Percentiles rank a stretch among this genome's conserved stretches.
Conservation (phyloP, 2,113 vertebrate genomes). For the Phasianus colchicus region DNA sequence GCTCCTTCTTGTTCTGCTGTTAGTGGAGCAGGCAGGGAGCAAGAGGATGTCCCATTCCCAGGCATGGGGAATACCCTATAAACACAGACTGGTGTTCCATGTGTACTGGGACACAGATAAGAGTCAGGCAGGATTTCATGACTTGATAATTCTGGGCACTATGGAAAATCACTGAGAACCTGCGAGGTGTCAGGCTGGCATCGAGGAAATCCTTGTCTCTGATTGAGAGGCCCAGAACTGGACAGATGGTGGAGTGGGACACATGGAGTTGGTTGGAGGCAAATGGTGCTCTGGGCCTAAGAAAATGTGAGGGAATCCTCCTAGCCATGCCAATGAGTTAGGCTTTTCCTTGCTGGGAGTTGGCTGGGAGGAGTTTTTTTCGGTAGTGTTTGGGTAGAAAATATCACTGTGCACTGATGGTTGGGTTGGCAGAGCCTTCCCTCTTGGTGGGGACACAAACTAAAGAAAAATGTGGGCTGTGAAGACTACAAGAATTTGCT, state of each 20-base stretch:
- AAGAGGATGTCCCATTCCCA: not conserved
- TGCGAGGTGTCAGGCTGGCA: not conserved
- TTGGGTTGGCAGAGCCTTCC: not conserved
- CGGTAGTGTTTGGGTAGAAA: not conserved
- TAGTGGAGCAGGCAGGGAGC: not conserved
- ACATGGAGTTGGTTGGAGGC: not conserved
- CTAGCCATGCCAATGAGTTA: not conserved
- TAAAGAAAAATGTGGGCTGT: not conserved
- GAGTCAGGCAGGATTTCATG: not conserved
- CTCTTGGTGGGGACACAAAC: not conserved
- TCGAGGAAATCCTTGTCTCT: not conserved
- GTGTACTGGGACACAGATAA: not conserved
- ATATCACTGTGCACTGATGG: not conserved
- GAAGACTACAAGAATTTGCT: not conserved
- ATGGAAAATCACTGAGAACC: not conserved
- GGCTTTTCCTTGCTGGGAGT: not conserved
- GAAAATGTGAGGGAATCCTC: not conserved
- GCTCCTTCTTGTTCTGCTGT: not conserved
- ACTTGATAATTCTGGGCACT: not conserved
- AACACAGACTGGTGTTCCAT: not conserved
- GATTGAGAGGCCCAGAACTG: not conserved
- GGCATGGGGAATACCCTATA: not conserved
- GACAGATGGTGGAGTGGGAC: not conserved
- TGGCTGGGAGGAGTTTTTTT: not conserved
- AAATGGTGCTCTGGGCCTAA: not conserved